Base-by-base conservation (phyloP, 2,888 invertebrate genomes). In the Ichneumon xanthorius region DNA sequence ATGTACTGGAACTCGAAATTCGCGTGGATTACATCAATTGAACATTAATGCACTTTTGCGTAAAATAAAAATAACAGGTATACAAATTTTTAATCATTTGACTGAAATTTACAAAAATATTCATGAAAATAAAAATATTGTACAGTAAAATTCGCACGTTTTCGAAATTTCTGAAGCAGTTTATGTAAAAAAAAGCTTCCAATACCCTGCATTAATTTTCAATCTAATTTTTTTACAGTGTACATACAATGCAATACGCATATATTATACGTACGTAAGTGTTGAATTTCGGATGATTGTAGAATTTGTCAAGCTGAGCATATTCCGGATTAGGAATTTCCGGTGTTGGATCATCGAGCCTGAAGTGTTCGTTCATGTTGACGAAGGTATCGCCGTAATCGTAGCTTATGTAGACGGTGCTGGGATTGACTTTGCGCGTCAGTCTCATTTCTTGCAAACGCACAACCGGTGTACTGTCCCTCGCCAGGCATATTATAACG, bases 401-500 rank as follows among this genome's bases (percentile, higher is more conserved):
- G 92, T 97, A 97, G 6, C 98, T 98, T 91, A 98, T 96, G 93
- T 96, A 98, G 33, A 98, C 96, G 33, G 97, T 96, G 68, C 98
- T 97, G 33, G 97, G 95, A 85, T 92, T 93, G 55, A 91, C 90
- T 71, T 92, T 91, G 72, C 90, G 89, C 0, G 94, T 92, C 37
- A 88, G 72, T 79, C 87, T 90, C 67, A 84, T 88, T 22, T 89
- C 90, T 40, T 89, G 89, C 9, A 80, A 76, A 14, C 90, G 88
- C 53, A 88, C 83, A 68, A 94, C 92, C 11, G 96, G 95, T 77
- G 95, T 95, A 16, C 96, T 96, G 93, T 98, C 97, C 89, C 97
- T 95, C 2, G 98, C 97, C 86, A 98, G 94, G 90, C 98, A 98
- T 87, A 98, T 96, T 90, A 98, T 97, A 40, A 98, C 97, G 94